These are phyloP conservation scores for Oryzias dopingdopingensis DNA, from an alignment of 2,797 vertebrate species.

Conservation along the genomic window DNA sequence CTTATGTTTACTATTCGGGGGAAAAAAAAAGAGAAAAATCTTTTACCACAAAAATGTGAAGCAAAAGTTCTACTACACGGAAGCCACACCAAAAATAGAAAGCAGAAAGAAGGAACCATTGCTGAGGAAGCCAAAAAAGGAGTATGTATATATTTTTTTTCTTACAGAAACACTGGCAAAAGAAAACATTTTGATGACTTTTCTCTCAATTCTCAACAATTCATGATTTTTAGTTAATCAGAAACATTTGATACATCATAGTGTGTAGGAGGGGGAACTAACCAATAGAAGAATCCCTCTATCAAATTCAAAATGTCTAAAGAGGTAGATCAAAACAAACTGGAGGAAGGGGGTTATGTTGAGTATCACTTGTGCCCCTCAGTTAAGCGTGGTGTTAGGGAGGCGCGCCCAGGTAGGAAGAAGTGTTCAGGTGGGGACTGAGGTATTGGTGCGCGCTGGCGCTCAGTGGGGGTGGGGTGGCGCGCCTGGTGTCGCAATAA, in stretches of 20 bases:
- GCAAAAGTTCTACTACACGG: conserved; percentile 79
- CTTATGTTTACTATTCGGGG: too few relatives aligned
- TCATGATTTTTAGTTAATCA: conserved; percentile 74
- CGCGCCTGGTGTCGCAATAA: conserved; percentile 77
- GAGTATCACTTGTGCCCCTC: conserved; percentile 88
- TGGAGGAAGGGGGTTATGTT: conserved; percentile 60
- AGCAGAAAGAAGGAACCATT: conserved; percentile 88
- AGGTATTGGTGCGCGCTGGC: conserved; percentile 87
- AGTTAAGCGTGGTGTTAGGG: conserved; percentile 75
- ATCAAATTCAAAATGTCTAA: conserved; percentile 86
- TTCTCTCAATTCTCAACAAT: conserved; percentile 79
- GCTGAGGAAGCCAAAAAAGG: conserved; percentile 82
- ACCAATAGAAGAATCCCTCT: conserved; percentile 90
- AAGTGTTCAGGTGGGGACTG: conserved; percentile 80
- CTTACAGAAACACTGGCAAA: conserved; percentile 69
- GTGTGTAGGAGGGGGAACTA: conserved; percentile 68
- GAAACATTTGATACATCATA: conserved; percentile 33
- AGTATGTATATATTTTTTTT: conserved; percentile 62
- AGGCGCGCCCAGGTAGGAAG: conserved; percentile 82
- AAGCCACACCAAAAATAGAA: conserved; percentile 77
- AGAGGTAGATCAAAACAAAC: conserved; percentile 96
- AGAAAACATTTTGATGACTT: conserved; percentile 81
- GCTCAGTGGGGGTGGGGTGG: conserved; percentile 75
- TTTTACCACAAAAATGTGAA: conserved; percentile 28
- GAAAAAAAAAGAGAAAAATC: conserved; percentile 68